phyloP scores from a whole-genome alignment of 30 jellyfish, hydroid and myxozoan genomes.

The Aurelia aurita complex sp. Pacific region DNA sequence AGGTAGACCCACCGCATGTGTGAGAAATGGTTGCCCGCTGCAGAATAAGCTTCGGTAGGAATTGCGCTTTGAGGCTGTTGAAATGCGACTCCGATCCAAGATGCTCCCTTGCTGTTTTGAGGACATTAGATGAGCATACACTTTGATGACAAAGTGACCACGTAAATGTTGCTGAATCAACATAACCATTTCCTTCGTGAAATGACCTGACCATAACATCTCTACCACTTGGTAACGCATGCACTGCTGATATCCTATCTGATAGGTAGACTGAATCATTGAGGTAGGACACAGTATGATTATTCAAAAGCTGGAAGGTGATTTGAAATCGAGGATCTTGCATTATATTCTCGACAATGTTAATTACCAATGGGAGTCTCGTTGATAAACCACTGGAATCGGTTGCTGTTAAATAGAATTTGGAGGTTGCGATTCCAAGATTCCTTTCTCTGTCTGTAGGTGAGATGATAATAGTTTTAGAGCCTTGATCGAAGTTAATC shows the following conservation, averaged over 20 bases:
- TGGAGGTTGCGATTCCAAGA: background rate
- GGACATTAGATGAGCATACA: slow-evolving; percentile 53
- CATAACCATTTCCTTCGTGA: slow-evolving; percentile 52
- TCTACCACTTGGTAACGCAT: slow-evolving; percentile 30
- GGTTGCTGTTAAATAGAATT: slow-evolving; percentile 59
- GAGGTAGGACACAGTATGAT: slow-evolving; percentile 2
- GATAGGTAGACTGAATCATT: slow-evolving; percentile 27
- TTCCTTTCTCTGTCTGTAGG: slow-evolving; percentile 58
- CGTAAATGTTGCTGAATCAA: slow-evolving; percentile 8
- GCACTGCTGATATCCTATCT: slow-evolving; percentile 28
- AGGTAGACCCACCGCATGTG: slow-evolving; percentile 61
- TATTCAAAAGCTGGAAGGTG: slow-evolving; percentile 25
- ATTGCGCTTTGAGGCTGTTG: slow-evolving; percentile 17
- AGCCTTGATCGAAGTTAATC: slow-evolving; percentile 44
- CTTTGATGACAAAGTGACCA: slow-evolving; percentile 78
- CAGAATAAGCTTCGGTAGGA: slow-evolving; percentile 43
- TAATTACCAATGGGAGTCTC: background rate
- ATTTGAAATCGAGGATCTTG: slow-evolving; percentile 12
- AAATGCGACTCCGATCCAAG: slow-evolving; percentile 33
- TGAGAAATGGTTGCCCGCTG: slow-evolving; percentile 45
- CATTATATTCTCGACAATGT: background rate
- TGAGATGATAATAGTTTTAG: slow-evolving; percentile 34
- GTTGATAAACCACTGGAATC: slow-evolving; percentile 65
- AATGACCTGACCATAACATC: slow-evolving; percentile 29
- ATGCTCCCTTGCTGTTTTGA: slow-evolving; percentile 35